Base-by-base conservation (phyloP, 2,113 vertebrate species). In the Uropsilus gracilis region DNA sequence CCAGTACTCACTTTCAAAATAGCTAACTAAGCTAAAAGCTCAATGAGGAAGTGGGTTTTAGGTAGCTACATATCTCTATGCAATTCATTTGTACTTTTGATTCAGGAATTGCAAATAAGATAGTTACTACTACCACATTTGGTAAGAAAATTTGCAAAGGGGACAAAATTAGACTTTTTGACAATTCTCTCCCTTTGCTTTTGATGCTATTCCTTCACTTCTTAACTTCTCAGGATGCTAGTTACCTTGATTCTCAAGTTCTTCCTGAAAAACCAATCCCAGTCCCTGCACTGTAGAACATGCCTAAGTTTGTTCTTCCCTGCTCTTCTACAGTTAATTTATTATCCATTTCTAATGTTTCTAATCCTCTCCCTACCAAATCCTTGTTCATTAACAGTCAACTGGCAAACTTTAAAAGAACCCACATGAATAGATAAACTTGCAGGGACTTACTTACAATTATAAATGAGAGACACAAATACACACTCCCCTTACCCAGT, bases 321-420 rank as follows among this genome's bases (percentile, higher is more conserved):
- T 68, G 55, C 17, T 59, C 2, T 66, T 91, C 30, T 63, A 5
- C 8, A 39, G 30, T 59, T 69, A 32, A 14, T 71, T 92, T 86
- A n/a, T n/a, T n/a, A n/a, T n/a, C n/a, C n/a, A 53, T 44, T 93
- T 34, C 72, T 81, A n/a, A n/a, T n/a, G 30, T 16, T 90, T 26
- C 37, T 34, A 50, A 8, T 13, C 8, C 0, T 32, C 20, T 86
- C 32, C 26, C 12, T 8, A 6, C 20, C 0, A 64, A 76, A 75
- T 87, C 44, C 30, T 69, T 63, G 4, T 75, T 81, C 72, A 50
- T 59, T 75, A 89, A 77, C 22, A 86, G 86, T 11, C 30, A 85
- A 88, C 63, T 22, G 83, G 37, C 13, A 81, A 87, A 61, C 12
- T 84, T 94, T 80, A 86, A 85, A 96, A 92, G 75, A 94, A 92